These are phyloP conservation scores for Miniopterus natalensis DNA, from an alignment of 2,113 vertebrate genomes.

Conservation along the genomic window DNA sequence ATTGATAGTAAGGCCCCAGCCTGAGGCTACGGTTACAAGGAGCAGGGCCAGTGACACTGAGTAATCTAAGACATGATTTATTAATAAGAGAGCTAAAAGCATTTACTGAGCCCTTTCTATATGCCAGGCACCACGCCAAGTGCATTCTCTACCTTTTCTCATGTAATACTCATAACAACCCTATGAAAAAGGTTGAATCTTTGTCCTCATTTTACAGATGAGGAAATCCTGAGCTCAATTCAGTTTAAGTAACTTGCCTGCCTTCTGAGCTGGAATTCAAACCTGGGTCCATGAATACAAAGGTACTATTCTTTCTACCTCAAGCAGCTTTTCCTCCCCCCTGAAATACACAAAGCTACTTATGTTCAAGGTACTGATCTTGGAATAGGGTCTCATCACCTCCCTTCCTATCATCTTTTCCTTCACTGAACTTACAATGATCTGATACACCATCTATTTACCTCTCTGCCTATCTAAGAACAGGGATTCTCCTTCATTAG, in stretches of 20 bases:
- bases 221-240: neutral
- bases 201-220: neutral
- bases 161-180: neutral
- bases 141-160: neutral
- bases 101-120: constrained; percentile 9
- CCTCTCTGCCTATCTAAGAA: neutral
- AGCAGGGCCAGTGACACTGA: neutral
- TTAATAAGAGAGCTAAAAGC: neutral
- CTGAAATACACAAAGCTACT: neutral
- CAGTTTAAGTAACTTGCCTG: neutral
- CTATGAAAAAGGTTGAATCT: constrained; percentile 12
- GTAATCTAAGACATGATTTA: neutral
- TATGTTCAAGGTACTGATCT: neutral
- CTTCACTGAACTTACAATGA: neutral
- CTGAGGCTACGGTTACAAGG: neutral
- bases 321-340: neutral
- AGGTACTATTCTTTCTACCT: neutral
- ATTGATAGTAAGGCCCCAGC: neutral
- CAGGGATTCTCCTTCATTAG: neutral
- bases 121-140: neutral
- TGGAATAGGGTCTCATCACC: neutral
- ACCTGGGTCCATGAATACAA: neutral
- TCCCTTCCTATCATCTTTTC: constrained; percentile 32
- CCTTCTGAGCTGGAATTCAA: constrained; percentile 35
- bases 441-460: constrained; percentile 14